Conservation (phyloP, 1,140 invertebrate species). For the Drosophila ambigua region DNA sequence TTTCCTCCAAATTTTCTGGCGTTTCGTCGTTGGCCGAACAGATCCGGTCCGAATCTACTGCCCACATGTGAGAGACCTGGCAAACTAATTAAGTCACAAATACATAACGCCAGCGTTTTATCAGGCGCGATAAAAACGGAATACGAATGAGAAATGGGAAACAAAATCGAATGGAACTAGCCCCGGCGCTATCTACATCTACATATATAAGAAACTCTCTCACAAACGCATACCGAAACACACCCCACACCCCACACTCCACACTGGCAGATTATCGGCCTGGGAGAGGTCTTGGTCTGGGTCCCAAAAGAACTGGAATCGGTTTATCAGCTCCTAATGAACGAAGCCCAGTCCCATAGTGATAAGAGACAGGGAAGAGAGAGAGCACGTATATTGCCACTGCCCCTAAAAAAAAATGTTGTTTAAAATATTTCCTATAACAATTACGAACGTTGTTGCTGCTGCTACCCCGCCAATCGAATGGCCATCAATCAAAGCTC, state of each 20-base stretch:
- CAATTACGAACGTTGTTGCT: slow-evolving; percentile 43
- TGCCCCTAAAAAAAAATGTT: slow-evolving; percentile 18
- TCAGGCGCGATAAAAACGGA: slow-evolving; percentile 59
- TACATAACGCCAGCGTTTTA: slow-evolving; percentile 75
- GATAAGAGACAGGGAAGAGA: slow-evolving; percentile 48
- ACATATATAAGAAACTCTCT: slow-evolving; percentile 16
- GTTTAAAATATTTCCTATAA: slow-evolving; percentile 40
- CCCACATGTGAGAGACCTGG: slow-evolving; percentile 54
- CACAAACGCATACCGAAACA: slow-evolving; percentile 14
- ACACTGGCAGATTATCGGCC: slow-evolving; percentile 53
- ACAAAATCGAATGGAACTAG: slow-evolving; percentile 40
- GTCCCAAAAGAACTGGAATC: slow-evolving; percentile 28
- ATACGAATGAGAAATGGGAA: slow-evolving; percentile 26
- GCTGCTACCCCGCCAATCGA: slow-evolving; percentile 43
- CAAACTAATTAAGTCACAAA: slow-evolving; percentile 79
- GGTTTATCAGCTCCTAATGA: slow-evolving; percentile 72
- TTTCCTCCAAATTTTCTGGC: slow-evolving; percentile 32
- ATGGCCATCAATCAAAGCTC: slow-evolving; percentile 63
- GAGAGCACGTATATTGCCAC: slow-evolving; percentile 47
- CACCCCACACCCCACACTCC: not conserved
- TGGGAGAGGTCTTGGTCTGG: not conserved
- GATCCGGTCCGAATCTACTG: slow-evolving; percentile 57
- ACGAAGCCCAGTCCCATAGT: slow-evolving; percentile 32
- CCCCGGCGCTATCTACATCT: slow-evolving; percentile 39
- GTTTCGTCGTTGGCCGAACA: slow-evolving; percentile 42